phyloP scores from a whole-genome alignment of 2,888 invertebrate species.

The Cephus spinipes region DNA sequence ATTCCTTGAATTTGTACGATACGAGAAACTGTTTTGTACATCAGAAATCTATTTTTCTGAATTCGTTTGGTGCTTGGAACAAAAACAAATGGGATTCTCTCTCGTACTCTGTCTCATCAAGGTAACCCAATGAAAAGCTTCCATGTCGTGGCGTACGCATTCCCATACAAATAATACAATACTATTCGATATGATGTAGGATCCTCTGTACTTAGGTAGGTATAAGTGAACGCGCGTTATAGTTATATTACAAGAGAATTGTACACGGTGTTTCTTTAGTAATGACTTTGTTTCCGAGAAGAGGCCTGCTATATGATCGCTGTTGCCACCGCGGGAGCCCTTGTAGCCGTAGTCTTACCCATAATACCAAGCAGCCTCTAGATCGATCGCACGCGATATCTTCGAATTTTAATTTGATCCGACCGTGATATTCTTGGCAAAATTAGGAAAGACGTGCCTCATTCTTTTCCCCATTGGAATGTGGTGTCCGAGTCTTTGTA shows the following conservation, averaged over 20 bases:
- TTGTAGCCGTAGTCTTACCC: neutral
- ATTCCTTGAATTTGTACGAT: neutral
- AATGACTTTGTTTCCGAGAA: conserved; percentile 25
- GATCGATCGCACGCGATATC: conserved; percentile 1
- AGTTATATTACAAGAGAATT: neutral
- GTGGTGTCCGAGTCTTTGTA: neutral
- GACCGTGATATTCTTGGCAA: neutral
- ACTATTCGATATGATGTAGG: neutral
- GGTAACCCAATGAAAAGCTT: neutral
- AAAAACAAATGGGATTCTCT: neutral
- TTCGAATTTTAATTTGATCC: neutral
- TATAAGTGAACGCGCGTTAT: neutral
- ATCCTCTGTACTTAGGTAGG: neutral
- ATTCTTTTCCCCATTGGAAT: neutral
- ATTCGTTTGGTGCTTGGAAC: neutral
- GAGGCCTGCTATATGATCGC: conserved; percentile 9
- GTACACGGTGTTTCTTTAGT: conserved; percentile 20
- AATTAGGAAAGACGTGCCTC: neutral
- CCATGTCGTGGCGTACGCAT: neutral
- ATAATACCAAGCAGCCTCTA: neutral
- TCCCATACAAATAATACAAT: neutral
- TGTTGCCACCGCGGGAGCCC: conserved; percentile 5
- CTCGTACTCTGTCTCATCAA: neutral
- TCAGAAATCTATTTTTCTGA: neutral
- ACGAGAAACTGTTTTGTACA: neutral